These are phyloP conservation scores for Garra rufa DNA, from an alignment of 2,113 vertebrate species.

Conservation along the genomic window DNA sequence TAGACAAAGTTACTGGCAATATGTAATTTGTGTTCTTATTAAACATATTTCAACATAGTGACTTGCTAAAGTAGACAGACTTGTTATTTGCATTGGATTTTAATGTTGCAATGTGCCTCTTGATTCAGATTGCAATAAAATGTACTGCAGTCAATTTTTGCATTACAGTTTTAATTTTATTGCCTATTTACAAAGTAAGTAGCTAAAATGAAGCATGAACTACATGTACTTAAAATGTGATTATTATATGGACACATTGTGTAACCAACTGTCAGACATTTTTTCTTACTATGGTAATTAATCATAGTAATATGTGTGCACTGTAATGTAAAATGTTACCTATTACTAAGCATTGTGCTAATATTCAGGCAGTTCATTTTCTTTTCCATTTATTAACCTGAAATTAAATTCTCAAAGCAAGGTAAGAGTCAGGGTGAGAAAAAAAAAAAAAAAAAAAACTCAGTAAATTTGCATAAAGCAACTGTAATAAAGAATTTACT, in stretches of 20 bases:
- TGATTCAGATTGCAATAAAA: not conserved
- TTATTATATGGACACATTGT: not conserved
- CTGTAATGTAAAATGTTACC: slow-evolving; percentile 5
- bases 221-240: not conserved
- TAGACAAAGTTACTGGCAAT: not conserved
- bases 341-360: slow-evolving; percentile 8
- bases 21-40: not conserved
- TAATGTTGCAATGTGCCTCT: not conserved
- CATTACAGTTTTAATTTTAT: not conserved
- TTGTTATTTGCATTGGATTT: not conserved
- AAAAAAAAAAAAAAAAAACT: slow-evolving; percentile 3
- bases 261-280: not conserved
- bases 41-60: not conserved
- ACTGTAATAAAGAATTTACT: slow-evolving; percentile 20
- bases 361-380: slow-evolving; percentile 15
- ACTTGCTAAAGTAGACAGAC: not conserved
- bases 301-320: not conserved
- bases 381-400: slow-evolving; percentile 18
- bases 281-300: not conserved
- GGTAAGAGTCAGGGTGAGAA: not conserved
- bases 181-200: not conserved
- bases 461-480: slow-evolving; percentile 32
- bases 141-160: not conserved
- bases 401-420: slow-evolving; percentile 11
- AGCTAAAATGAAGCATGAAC: not conserved